Base-by-base conservation (phyloP, 2,797 vertebrate genomes). In the Chromis chromis region DNA sequence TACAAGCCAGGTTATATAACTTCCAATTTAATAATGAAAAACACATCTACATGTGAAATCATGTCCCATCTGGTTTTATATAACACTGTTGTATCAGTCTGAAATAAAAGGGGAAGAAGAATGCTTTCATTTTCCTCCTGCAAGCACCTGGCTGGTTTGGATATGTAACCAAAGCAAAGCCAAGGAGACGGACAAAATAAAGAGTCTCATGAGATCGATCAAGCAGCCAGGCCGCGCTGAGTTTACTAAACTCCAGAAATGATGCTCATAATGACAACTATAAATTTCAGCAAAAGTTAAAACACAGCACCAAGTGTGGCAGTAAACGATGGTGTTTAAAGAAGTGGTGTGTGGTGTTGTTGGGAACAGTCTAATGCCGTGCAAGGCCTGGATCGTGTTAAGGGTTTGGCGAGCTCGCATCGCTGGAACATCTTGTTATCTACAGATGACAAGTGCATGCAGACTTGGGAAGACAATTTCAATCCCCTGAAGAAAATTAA, bases 371-470 rank as follows among this genome's bases (percentile, higher is more conserved):
- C 52, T 61, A 2, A 22, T 9, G 12, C 55, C 17, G 60, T 76
- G 74, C 70, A 77, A 78, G 67, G 75, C 65, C 89, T 90, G 90
- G 78, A 76, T 78, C 65, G 3, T 59, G 80, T 86, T 78, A 75
- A 59, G 27, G 56, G 17, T 54, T 73, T 67, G 66, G 70, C 69
- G 71, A 54, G 62, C 33, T 12, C 56, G 39, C 24, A 22, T 22
- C 40, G 11, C 44, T 62, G 68, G 65, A 83, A 65, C 65, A 48
- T 73, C 72, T 50, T 1, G 27, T 69, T 68, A 44, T 71, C 65
- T 76, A 58, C 70, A 66, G 27, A 79, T 65, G 77, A 73, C 74
- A 76, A 82, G 65, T 3, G 39, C 63, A 73, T 56, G 59, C 59
- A 17, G 6, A 63, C 28, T 25, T 31, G 28, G 67, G 73, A 58